Evolutionary conservation across 2,113 vertebrate genomes (phyloP).

Genomic region (Trichechus manatus): DNA sequence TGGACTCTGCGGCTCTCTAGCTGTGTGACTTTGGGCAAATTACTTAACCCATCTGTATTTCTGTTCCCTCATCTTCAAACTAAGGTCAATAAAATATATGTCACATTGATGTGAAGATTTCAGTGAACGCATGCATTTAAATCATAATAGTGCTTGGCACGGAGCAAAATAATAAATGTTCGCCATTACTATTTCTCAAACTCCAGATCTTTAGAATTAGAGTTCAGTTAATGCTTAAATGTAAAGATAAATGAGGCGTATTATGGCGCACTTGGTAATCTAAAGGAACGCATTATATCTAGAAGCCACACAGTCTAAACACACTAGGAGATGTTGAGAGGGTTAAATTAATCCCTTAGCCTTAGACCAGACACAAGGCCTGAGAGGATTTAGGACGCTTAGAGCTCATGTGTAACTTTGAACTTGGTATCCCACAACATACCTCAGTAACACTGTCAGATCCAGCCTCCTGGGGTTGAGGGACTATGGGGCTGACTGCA

Average conservation of each 20-base stretch:
- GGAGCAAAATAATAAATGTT: not conserved
- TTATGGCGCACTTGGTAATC: not conserved
- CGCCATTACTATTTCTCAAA: not conserved
- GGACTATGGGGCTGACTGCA: not conserved
- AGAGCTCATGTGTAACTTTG: rapidly evolving
- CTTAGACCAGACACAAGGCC: not conserved
- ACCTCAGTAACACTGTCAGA: not conserved
- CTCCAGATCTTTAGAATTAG: not conserved
- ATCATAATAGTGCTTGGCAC: not conserved
- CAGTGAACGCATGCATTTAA: not conserved
- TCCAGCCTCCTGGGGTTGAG: not conserved
- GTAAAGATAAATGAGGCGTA: not conserved
- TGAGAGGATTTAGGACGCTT: rapidly evolving
- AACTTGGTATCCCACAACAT: too few species aligned
- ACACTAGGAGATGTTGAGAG: too few species aligned
- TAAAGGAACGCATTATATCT: not conserved
- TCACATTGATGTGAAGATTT: not conserved
- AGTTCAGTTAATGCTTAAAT: not conserved
- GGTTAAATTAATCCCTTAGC: not conserved
- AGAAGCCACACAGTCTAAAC: rapidly evolving
- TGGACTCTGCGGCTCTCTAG: not conserved
- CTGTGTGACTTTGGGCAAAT: not conserved
- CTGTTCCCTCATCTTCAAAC: conserved; percentile 12
- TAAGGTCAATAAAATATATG: not conserved
- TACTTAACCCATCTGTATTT: not conserved